Percentiles rank a stretch among this genome's conserved stretches.
Evolutionary conservation across 2,113 vertebrate genomes (phyloP).

Genomic region (Prochilodus magdalenae): DNA sequence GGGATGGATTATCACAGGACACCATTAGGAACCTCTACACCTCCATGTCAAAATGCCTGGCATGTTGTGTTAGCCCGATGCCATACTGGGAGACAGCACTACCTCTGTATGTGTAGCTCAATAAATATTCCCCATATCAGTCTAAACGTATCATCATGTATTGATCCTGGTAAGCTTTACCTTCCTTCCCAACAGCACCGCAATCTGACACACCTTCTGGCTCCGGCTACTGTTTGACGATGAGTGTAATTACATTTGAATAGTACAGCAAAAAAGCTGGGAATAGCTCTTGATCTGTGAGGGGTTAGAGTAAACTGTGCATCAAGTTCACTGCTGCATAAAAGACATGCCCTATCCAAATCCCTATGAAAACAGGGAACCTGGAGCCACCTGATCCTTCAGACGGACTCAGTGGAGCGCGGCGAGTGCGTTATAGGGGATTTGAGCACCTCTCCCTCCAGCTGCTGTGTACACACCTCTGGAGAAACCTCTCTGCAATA

Average conservation of each 20-base stretch:
- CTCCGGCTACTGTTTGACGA: too few species aligned
- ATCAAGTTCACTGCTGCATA: background rate
- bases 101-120: too few species aligned
- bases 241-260: background rate
- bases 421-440: background rate
- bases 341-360: background rate
- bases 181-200: too few species aligned
- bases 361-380: background rate
- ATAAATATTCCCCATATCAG: too few species aligned
- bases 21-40: too few species aligned
- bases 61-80: too few species aligned
- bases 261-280: background rate
- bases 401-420: background rate
- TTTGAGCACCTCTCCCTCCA: background rate
- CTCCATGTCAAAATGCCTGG: too few species aligned
- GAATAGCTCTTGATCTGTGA: background rate
- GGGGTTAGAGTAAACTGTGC: background rate
- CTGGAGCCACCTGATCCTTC: background rate
- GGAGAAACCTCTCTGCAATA: background rate
- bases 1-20: too few species aligned
- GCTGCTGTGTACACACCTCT: slow-evolving; percentile 7
- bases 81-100: too few species aligned
- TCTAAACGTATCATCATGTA: too few species aligned
- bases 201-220: too few species aligned
- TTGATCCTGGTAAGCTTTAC: too few species aligned